Base-by-base conservation (phyloP, 2,888 invertebrate species). In the Cephus runcator region DNA sequence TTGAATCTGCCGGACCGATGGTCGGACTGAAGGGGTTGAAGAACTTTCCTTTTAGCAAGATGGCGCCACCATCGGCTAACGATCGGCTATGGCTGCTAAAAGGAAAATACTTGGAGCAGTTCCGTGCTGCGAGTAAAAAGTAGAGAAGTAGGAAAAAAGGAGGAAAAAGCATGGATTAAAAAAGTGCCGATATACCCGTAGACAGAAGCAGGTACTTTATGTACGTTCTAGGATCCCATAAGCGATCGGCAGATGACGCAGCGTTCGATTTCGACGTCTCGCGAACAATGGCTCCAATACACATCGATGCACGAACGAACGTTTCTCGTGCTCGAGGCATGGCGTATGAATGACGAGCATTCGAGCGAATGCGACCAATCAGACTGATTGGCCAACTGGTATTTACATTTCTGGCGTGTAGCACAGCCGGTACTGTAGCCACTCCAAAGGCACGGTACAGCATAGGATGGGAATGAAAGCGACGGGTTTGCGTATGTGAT, bases 331-430 rank as follows among this genome's bases (percentile, higher is more conserved):
- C 33, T 71, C 71, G 31, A 71, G 73, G 78, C 78, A 78, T 78
- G 73, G 76, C 73, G 69, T 75, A 85, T 87, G 89, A 89, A 89
- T 88, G 88, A 90, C 87, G 88, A 85, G 87, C 88, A 90, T 88
- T 86, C 88, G 88, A 87, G 87, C 90, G 89, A 90, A 89, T 88
- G 88, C 87, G 88, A 90, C 89, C 91, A 91, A 91, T 91, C 91
- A 90, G 91, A 81, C 90, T 90, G 91, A 91, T 91, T 91, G 91
- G 90, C 89, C 89, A 85, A 86, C 85, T 86, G 83, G 88, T 90
- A 90, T 89, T 90, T 88, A 89, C 90, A 90, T 88, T 90, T 90
- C 88, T 88, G 87, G 86, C 81, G 78, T 79, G 82, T 56, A 56
- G 56, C 56, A 23, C 56, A 56, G 56, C 56, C 23, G 23, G 23